Base-by-base conservation (phyloP, 2,888 invertebrate genomes). In the Dryococelus australis region DNA sequence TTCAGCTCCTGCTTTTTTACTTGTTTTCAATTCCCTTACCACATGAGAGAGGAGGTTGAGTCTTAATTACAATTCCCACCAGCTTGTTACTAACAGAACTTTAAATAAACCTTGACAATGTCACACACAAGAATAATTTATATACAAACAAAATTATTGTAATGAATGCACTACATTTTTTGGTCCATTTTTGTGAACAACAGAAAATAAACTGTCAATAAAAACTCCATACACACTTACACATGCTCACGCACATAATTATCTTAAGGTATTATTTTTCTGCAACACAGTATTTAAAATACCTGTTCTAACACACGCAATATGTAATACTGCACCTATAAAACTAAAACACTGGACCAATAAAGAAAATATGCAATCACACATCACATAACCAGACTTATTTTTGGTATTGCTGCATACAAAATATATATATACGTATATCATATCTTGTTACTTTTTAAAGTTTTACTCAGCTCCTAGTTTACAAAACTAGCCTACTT, bases 341-440 rank as follows among this genome's bases (percentile, higher is more conserved):
- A 65, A 65, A 65, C 51, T 65, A 65, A 65, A 65, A 65, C 65
- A 65, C 65, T 24, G 65, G 24, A 65, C 65, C 20, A 65, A 65
- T 65, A 65, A 65, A 65, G 65, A 65, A 65, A 65, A 65, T 65
- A 65, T 65, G 65, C 51, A 65, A 65, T 65, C 65, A 65, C 65
- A 65, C 65, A 65, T 65, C 65, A 65, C n/a, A 16, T 65, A 65
- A 65, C 65, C 65, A 65, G 65, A 65, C 65, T 65, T 79, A 88
- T 88, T 88, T 88, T 88, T 88, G 88, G 88, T 88, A 88, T 88
- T 88, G 88, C 88, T 88, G 87, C 79, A 86, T 88, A 88, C 86
- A 88, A 88, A 88, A 88, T 88, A 88, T 88, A 88, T 88, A 86
- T 86, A 65, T 65, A 65, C 65, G 20, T 65, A 65, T 65, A 16